phyloP scores from a whole-genome alignment of 2,797 vertebrate species.

The Pachyuromys duprasi region DNA sequence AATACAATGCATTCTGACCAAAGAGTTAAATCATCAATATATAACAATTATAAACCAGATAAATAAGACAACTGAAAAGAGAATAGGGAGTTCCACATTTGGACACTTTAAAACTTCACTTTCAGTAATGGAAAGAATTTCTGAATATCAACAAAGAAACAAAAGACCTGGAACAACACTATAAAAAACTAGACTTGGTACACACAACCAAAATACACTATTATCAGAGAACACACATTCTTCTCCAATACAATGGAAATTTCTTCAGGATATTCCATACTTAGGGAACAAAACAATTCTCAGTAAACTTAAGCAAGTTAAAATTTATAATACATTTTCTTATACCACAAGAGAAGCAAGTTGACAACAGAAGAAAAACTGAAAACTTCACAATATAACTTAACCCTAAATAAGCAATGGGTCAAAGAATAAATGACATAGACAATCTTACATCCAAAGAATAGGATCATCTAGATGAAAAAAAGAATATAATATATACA shows the following conservation, averaged over 20 bases:
- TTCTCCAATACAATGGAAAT: neutral
- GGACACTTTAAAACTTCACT: slow-evolving; percentile 9
- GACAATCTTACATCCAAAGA: neutral
- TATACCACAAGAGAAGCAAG: slow-evolving; percentile 30
- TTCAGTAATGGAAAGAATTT: neutral
- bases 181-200: neutral
- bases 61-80: slow-evolving; percentile 20
- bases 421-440: neutral
- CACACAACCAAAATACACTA: neutral
- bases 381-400: neutral
- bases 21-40: slow-evolving; percentile 15
- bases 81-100: neutral
- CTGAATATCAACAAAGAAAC: neutral
- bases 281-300: slow-evolving; percentile 45
- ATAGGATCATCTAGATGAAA: slow-evolving; percentile 14
- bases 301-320: slow-evolving; percentile 28
- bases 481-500: neutral
- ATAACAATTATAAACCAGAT: neutral
- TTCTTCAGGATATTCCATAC: neutral
- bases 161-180: neutral
- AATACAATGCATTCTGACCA: neutral
- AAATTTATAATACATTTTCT: slow-evolving; percentile 6
- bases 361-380: slow-evolving; percentile 10
- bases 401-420: neutral
- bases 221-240: neutral